Base-by-base conservation (phyloP, 2,113 vertebrate genomes). In the Axis porcinus region DNA sequence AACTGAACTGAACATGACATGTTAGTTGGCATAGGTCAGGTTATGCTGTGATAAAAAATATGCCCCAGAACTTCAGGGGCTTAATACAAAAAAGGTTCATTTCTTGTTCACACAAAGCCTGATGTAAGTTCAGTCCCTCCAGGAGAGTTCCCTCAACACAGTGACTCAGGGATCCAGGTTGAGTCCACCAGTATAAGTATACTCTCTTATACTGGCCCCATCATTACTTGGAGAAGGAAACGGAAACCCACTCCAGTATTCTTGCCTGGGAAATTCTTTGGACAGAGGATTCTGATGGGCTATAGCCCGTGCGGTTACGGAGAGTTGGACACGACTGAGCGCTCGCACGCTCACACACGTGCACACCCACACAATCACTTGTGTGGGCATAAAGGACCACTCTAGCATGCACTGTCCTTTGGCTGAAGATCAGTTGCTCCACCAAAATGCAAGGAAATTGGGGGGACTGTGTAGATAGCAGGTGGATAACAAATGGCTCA, bases 281-380 rank as follows among this genome's bases (percentile, higher is more conserved):
- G 67, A 40, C 10, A 40, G 67, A 74, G 36, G 17, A 74, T 74
- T 74, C 36, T 25, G 67, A 74, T 6, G n/a, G 67, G 36, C 67
- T 6, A 12, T n/a, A 40, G 5, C 36, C 67, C n/a, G 21, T 12
- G 67, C n/a, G 67, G 21, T 40, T 5, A 70, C 10, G 40, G 40
- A 74, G 67, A 74, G 67, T 6, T 74, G 10, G 67, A 74, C 36
- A 40, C 19, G 0, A 74, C 67, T 74, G 67, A 74, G 67, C 0
- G 0, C 19, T 70, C 1, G 0, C n/a, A 40, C 0, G 0, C 5
- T 40, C 67, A 70, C 19, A 3, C 67, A 40, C 1, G 5, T 40
- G n/a, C 67, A 40, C 19, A 70, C 64, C 5, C 17, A 70, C 19
- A 40, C 67, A 25, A 40, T 6, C 19, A 40, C 67, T 74, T 25